Conservation (phyloP, 1,140 invertebrate species). For the Calycopis cecrops region DNA sequence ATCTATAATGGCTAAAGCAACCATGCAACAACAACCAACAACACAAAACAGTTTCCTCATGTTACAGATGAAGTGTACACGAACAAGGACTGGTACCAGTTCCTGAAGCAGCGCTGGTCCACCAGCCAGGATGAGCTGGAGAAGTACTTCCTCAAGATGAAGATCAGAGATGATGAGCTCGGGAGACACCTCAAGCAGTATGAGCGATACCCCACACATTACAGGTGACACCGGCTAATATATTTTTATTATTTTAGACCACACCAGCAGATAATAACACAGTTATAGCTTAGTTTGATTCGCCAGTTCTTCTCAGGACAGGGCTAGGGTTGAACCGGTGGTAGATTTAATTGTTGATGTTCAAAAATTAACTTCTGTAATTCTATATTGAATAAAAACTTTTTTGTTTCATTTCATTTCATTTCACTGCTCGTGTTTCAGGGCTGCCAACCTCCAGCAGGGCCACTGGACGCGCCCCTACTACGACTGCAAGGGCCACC, state of each 20-base stretch:
- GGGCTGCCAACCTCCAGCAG: constrained; percentile 88
- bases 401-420: too few species aligned
- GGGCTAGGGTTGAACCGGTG: too few species aligned
- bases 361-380: too few species aligned
- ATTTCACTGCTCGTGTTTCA: constrained; percentile 1
- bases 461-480: constrained; percentile 96
- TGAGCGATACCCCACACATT: constrained; percentile 93
- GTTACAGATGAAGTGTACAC: constrained; percentile 85
- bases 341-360: too few species aligned
- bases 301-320: too few species aligned
- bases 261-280: too few species aligned
- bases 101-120: constrained; percentile 93
- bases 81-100: constrained; percentile 90
- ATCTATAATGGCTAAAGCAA: too few species aligned
- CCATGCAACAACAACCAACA: too few species aligned
- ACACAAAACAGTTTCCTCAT: too few species aligned
- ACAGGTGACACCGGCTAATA: constrained; percentile 48
- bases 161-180: constrained; percentile 91
- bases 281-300: too few species aligned
- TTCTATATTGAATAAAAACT: too few species aligned
- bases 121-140: constrained; percentile 95
- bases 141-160: constrained; percentile 94
- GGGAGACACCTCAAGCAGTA: constrained; percentile 89
- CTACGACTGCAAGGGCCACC: constrained; percentile 94
- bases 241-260: too few species aligned